Conservation (phyloP, 2,888 invertebrate species). For the Lasioglossum lativentre region DNA sequence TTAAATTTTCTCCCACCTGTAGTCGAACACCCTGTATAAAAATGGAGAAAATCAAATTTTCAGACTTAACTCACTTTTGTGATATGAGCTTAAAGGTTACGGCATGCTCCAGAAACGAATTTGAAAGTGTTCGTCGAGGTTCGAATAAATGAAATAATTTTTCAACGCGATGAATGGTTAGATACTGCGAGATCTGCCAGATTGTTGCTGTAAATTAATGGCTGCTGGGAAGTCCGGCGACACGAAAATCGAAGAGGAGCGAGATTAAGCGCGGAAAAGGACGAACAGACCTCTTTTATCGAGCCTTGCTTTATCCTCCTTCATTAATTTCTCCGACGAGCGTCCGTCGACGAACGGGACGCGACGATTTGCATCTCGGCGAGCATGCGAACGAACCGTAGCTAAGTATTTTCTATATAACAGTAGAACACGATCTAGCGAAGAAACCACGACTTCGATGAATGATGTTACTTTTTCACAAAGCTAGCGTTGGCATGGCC, state of each 20-base stretch:
- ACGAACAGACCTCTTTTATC: not conserved
- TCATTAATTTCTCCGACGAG: not conserved
- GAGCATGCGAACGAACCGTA: slow-evolving; percentile 44
- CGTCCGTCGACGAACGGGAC: not conserved
- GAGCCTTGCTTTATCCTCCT: not conserved
- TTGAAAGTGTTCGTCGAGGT: not conserved
- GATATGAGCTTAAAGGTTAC: not conserved
- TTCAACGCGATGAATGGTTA: not conserved
- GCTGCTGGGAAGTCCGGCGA: not conserved
- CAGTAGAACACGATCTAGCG: slow-evolving; percentile 14
- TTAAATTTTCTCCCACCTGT: no score
- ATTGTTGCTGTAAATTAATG: not conserved
- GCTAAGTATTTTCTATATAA: not conserved
- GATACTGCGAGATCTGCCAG: not conserved
- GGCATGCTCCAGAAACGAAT: not conserved
- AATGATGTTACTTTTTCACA: slow-evolving; percentile 63
- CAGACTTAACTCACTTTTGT: not conserved
- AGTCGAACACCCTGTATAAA: no score
- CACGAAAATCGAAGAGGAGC: not conserved
- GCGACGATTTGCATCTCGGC: slow-evolving; percentile 24
- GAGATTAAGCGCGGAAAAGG: not conserved
- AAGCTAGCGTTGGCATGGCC: slow-evolving; percentile 80
- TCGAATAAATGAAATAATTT: not conserved
- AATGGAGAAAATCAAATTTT: no score
- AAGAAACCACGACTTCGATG: slow-evolving; percentile 67